phyloP scores from a whole-genome alignment of 2,888 invertebrate genomes.

The Chromoteleia sp. region DNA sequence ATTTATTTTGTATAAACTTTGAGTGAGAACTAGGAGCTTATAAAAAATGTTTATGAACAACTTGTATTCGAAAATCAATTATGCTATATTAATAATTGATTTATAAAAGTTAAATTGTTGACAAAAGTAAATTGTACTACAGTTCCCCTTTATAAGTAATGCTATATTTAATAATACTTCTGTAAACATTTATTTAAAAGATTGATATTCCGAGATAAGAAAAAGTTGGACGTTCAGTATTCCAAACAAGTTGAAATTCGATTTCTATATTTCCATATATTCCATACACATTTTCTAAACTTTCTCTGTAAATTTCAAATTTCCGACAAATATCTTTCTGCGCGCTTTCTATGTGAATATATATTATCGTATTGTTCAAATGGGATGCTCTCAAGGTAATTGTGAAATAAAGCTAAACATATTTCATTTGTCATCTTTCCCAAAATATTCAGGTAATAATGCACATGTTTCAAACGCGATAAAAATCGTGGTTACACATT shows the following conservation, averaged over 20 bases:
- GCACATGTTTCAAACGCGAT: conserved; percentile 19
- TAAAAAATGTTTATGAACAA: too few species aligned
- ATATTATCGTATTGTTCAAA: conserved; percentile 29
- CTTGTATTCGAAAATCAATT: too few species aligned
- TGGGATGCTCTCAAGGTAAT: conserved; percentile 24
- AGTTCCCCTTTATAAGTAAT: not conserved
- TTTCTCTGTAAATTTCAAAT: conserved; percentile 45
- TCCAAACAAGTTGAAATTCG: conserved; percentile 42
- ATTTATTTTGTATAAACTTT: too few species aligned
- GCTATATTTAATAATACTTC: conserved; percentile 16
- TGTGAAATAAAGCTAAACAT: conserved; percentile 33
- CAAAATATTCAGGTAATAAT: conserved; percentile 35
- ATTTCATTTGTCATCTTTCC: conserved; percentile 30
- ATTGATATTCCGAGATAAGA: conserved; percentile 23
- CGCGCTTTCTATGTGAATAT: conserved; percentile 1
- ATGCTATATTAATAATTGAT: not conserved
- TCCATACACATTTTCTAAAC: conserved; percentile 37
- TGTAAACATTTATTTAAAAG: conserved; percentile 26
- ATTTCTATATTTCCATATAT: conserved; percentile 43
- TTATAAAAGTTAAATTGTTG: not conserved
- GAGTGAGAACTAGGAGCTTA: too few species aligned
- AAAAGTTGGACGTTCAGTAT: conserved; percentile 35
- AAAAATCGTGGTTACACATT: conserved; percentile 31
- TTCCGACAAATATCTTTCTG: conserved; percentile 27
- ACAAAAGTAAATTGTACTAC: not conserved